These are phyloP conservation scores for Hymenopus coronatus DNA, from an alignment of 2,888 invertebrate species.

Conservation along the genomic window DNA sequence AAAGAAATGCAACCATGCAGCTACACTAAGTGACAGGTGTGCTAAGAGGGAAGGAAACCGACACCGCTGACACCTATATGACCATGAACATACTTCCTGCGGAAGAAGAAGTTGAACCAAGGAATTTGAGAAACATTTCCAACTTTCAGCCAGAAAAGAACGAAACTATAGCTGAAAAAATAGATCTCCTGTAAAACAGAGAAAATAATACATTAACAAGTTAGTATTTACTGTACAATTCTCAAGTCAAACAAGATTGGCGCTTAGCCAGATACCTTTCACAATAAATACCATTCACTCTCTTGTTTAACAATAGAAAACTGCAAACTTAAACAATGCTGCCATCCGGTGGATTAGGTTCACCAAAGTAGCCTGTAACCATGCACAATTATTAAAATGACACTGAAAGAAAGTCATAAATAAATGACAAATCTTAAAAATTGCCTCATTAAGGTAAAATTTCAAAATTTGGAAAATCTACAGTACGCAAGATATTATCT, in stretches of 20 bases:
- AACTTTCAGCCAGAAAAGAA: constrained; percentile 26
- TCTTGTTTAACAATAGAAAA: too few species aligned
- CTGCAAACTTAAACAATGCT: too few species aligned
- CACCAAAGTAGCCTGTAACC: too few species aligned
- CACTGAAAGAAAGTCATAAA: too few species aligned
- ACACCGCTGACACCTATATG: background rate
- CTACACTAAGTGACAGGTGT: background rate
- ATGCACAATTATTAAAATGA: too few species aligned
- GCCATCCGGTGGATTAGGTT: too few species aligned
- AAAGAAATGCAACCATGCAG: background rate
- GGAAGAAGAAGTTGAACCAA: constrained; percentile 6
- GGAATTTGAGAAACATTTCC: constrained; percentile 3
- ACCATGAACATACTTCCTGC: constrained; percentile 32
- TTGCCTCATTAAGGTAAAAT: too few species aligned
- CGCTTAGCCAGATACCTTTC: too few species aligned
- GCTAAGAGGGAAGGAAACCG: background rate
- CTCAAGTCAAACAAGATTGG: background rate
- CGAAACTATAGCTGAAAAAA: constrained; percentile 24
- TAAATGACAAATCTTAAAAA: too few species aligned
- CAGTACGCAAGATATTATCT: too few species aligned
- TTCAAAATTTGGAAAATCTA: too few species aligned
- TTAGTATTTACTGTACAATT: background rate
- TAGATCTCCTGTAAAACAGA: constrained; percentile 26
- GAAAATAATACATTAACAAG: background rate
- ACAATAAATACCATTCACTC: too few species aligned